Conservation (phyloP, 2,797 vertebrate species). For the Columba guinea region DNA sequence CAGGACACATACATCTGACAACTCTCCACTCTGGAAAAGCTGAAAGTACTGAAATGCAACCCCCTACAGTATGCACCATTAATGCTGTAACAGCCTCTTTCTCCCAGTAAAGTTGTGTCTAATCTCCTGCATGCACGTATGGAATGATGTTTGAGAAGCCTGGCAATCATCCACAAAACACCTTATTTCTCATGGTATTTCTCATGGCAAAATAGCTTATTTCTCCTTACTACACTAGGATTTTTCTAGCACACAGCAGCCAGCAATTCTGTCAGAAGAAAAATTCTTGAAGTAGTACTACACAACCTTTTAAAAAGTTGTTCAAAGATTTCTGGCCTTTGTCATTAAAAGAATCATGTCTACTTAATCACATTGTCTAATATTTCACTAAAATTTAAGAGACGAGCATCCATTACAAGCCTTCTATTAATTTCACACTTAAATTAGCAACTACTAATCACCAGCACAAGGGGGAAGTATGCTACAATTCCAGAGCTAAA, state of each 20-base stretch:
- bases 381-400: neutral
- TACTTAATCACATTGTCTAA: neutral
- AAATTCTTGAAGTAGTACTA: neutral
- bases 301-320: neutral
- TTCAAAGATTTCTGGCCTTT: neutral
- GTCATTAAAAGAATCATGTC: neutral
- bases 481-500: conserved; percentile 50
- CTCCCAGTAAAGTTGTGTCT: neutral
- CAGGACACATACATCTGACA: neutral
- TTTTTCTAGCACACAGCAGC: neutral
- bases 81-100: neutral
- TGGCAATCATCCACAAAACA: conserved; percentile 16
- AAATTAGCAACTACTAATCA: conserved; percentile 30
- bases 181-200: neutral
- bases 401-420: neutral
- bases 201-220: neutral
- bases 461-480: conserved; percentile 32
- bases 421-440: neutral
- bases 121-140: conserved; percentile 17
- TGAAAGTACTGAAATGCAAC: neutral
- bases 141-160: neutral
- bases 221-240: neutral
- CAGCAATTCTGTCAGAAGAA: neutral
- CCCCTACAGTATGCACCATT: neutral
- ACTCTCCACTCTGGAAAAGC: neutral